Conservation (phyloP, 1,140 invertebrate species). For the Trichomalopsis sarcophagae region DNA sequence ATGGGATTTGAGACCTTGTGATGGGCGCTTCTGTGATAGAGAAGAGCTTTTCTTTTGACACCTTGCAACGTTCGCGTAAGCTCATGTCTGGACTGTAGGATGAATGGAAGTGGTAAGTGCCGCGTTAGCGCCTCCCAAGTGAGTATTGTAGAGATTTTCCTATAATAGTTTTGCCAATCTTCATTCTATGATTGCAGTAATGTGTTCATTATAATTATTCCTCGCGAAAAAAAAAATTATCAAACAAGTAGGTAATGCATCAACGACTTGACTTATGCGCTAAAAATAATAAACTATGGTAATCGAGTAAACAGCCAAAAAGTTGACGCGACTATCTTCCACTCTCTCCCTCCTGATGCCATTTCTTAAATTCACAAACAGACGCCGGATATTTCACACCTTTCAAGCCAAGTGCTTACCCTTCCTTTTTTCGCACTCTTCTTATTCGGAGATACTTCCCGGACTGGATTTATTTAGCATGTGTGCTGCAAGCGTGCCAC, state of each 20-base stretch:
- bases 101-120: neutral
- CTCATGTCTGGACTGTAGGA: neutral
- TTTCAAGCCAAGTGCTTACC: conserved; percentile 42
- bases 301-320: neutral
- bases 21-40: neutral
- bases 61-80: neutral
- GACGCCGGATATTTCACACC: conserved; percentile 60
- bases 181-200: neutral
- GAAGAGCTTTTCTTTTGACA: neutral
- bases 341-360: neutral
- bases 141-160: neutral
- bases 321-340: neutral
- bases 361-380: conserved; percentile 60
- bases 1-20: neutral
- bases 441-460: conserved; percentile 48
- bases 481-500: conserved; percentile 7
- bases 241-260: no score
- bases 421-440: neutral
- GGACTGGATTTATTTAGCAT: conserved; percentile 61
- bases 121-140: neutral
- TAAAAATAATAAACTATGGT: no score
- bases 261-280: no score
- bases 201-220: no score
- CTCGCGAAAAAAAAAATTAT: no score
- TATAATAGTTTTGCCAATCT: neutral